These are phyloP conservation scores for Tenthredo distinguenda DNA, from an alignment of 2,888 invertebrate species.

Conservation along the genomic window DNA sequence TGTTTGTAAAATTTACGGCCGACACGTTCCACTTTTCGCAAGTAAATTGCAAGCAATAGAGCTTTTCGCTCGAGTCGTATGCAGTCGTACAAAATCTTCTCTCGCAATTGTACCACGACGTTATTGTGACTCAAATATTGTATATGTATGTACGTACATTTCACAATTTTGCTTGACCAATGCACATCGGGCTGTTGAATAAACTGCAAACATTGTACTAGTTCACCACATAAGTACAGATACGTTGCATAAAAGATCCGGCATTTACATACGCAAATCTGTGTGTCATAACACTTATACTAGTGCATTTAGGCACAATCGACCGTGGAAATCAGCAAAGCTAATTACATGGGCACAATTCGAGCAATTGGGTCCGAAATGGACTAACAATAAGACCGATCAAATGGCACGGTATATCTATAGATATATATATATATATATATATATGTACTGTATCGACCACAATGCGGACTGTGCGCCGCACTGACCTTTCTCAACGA, in stretches of 20 bases:
- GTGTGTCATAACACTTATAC: neutral
- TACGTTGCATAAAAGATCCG: neutral
- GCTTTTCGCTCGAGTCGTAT: slow-evolving; percentile 35
- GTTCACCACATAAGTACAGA: neutral
- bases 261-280: neutral
- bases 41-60: slow-evolving; percentile 1
- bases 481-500: slow-evolving; percentile 44
- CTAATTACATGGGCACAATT: slow-evolving; percentile 1
- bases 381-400: slow-evolving; percentile 24
- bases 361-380: slow-evolving; percentile 19
- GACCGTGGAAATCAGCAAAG: slow-evolving; percentile 7
- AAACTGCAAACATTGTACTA: neutral
- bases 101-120: neutral
- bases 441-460: slow-evolving; percentile 25
- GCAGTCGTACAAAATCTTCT: slow-evolving; percentile 1
- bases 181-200: neutral
- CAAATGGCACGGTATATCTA: slow-evolving; percentile 33
- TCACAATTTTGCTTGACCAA: neutral
- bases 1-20: slow-evolving; percentile 36
- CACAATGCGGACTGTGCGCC: neutral
- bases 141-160: neutral
- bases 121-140: neutral
- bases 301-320: neutral
- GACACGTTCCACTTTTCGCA: slow-evolving; percentile 20
- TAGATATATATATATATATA: neutral